Percentiles rank a stretch among this genome's conserved stretches.
Evolutionary conservation across 1,140 invertebrate genomes (phyloP).

Genomic region (Contarinia nasturtii): DNA sequence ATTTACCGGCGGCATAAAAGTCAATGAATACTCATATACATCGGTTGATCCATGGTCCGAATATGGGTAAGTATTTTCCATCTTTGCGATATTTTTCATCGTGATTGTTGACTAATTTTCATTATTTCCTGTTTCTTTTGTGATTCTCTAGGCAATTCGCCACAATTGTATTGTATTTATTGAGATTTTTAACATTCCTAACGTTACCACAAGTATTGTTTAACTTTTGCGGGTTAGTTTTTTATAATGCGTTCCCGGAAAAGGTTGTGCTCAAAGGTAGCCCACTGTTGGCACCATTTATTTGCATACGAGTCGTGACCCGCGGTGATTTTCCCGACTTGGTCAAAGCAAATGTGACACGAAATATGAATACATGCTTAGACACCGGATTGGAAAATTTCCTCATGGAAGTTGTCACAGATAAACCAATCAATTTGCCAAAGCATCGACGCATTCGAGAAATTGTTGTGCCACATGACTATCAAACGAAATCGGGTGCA

Average conservation of each 20-base stretch:
- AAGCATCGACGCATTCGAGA: conserved; percentile 56
- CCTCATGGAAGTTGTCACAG: conserved; percentile 92
- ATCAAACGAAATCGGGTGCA: conserved; percentile 75
- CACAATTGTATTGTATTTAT: conserved; percentile 52
- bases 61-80: conserved; percentile 59
- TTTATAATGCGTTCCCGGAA: conserved; percentile 90
- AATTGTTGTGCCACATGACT: conserved; percentile 69
- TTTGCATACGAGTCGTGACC: conserved; percentile 90
- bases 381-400: conserved; percentile 90
- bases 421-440: conserved; percentile 62
- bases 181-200: conserved; percentile 67
- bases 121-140: too few relatives aligned
- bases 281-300: conserved; percentile 79
- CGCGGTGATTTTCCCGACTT: conserved; percentile 86
- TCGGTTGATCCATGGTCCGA: conserved; percentile 57
- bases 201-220: conserved; percentile 78
- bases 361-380: conserved; percentile 78
- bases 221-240: conserved; percentile 75
- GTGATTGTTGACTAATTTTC: too few relatives aligned
- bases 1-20: conserved; percentile 54
- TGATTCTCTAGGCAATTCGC: too few relatives aligned
- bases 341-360: conserved; percentile 70
- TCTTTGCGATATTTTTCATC: too few relatives aligned
- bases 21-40: conserved; percentile 35
- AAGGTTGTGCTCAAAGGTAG: conserved; percentile 80